These are phyloP conservation scores for Hylomyscus alleni DNA, from an alignment of 2,797 vertebrate genomes.

Conservation along the genomic window DNA sequence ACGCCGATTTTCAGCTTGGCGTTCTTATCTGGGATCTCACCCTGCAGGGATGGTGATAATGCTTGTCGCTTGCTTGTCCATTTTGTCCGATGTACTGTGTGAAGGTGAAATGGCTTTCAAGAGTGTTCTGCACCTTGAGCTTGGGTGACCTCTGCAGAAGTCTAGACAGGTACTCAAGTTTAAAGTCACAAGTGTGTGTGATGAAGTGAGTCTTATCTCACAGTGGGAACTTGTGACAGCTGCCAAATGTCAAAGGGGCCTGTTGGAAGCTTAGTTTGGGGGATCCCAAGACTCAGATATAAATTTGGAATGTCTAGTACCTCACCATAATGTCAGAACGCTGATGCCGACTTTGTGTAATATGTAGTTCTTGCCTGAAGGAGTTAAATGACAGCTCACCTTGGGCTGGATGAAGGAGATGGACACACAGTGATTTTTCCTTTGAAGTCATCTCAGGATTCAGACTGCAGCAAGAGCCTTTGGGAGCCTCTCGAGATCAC, in stretches of 20 bases:
- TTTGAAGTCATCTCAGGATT: not conserved
- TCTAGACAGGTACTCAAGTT: not conserved
- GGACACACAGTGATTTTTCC: not conserved
- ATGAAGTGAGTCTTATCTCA: not conserved
- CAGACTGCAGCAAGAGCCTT: not conserved
- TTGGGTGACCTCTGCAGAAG: not conserved
- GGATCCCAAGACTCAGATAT: not conserved
- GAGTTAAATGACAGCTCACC: not conserved
- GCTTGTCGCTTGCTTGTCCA: not conserved
- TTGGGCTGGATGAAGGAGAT: not conserved
- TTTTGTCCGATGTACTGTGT: not conserved
- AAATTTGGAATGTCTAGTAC: not conserved
- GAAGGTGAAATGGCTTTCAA: not conserved
- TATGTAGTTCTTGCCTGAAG: not conserved
- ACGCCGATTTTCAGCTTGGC: rapidly evolving
- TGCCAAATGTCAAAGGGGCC: not conserved
- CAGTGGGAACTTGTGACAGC: not conserved
- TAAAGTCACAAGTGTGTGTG: not conserved
- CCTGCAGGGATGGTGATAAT: not conserved
- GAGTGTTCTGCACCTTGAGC: not conserved
- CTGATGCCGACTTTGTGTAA: not conserved
- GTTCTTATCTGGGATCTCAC: not conserved
- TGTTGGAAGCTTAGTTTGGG: not conserved
- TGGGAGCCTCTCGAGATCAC: not conserved
- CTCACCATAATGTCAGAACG: not conserved